Evolutionary conservation across 2,888 invertebrate genomes (phyloP), one percentile per base, ranked within the genome.

Genomic region (Drosophila atripex): DNA sequence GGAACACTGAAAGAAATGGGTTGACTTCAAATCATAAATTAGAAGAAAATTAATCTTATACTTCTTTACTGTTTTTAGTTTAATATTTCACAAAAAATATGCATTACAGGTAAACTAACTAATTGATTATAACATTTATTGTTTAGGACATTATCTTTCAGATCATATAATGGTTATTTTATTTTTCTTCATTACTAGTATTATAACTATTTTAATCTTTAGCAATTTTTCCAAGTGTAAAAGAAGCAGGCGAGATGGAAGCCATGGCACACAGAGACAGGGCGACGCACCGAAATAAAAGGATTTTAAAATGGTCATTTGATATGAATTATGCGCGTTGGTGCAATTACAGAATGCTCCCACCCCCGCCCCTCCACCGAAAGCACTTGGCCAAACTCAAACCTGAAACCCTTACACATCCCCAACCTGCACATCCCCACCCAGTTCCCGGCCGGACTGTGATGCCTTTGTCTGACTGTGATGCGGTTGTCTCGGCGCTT

Each of bases 241-340:
- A 30, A 18, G 5, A n/a, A 60, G 61, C 52, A 41, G 39, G 21
- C 43, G 59, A 50, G 39, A 50, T 41, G 47, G 47, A 56, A 55
- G 49, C 56, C 30, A 14, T 54, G 63, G 28, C 45, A 41, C 56
- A 51, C 46, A 57, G 56, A 55, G 65, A 56, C 46, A 64, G 70
- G 43, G 53, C 71, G 77, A 87, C 88, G 76, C 87, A 85, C 77
- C 76, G 80, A 90, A 90, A 90, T 90, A 90, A 90, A 90, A 90
- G 89, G 90, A 89, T 90, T 89, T 89, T 85, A 89, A 90, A 90
- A 90, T 89, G 89, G 89, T 90, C 89, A 90, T 90, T 90, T 90
- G 89, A 88, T 90, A 90, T 90, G 89, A 90, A 90, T 90, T 90
- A 90, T 90, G 89, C 89, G 88, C 89, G 88, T 76, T 88, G 84